Evolutionary conservation across 1,140 invertebrate genomes (phyloP).

Genomic region (Adoxophyes honmai): DNA sequence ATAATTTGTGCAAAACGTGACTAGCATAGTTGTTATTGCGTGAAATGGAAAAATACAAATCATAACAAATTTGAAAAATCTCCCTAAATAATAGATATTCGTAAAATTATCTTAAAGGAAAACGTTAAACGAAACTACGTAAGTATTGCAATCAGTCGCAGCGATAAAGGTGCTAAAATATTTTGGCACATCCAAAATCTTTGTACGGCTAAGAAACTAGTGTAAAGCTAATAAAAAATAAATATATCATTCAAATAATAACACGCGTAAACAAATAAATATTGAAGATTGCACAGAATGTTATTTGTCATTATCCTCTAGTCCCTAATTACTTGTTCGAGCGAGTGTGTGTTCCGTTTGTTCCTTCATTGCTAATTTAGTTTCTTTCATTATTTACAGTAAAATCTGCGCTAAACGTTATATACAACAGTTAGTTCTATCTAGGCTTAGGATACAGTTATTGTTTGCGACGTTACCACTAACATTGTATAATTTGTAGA

Average conservation of each 20-base stretch:
- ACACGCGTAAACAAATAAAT: constrained; percentile 50
- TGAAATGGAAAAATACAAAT: constrained; percentile 47
- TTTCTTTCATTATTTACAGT: constrained; percentile 62
- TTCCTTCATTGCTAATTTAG: constrained; percentile 49
- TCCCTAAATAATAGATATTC: constrained; percentile 22
- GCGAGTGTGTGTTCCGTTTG: constrained; percentile 73
- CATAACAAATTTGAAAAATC: constrained; percentile 29
- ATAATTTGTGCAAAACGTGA: constrained; percentile 69
- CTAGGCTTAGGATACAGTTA: constrained; percentile 48
- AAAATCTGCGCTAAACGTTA: constrained; percentile 44
- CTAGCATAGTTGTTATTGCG: constrained; percentile 74
- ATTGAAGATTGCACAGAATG: constrained; percentile 63
- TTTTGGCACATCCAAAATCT: constrained; percentile 71
- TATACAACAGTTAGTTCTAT: constrained; percentile 71
- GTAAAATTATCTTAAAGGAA: constrained; percentile 35
- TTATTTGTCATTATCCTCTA: constrained; percentile 45
- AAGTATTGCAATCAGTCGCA: constrained; percentile 61
- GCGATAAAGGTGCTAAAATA: constrained; percentile 58
- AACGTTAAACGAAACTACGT: constrained; percentile 58
- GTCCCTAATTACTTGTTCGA: constrained; percentile 65
- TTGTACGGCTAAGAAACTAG: constrained; percentile 66
- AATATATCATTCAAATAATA: constrained; percentile 54
- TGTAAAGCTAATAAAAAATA: constrained; percentile 66
- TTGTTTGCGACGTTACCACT: constrained; percentile 19
- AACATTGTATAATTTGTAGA: constrained; percentile 38